Conservation (phyloP, 2,888 invertebrate genomes). For the Siphlonurus alternatus region DNA sequence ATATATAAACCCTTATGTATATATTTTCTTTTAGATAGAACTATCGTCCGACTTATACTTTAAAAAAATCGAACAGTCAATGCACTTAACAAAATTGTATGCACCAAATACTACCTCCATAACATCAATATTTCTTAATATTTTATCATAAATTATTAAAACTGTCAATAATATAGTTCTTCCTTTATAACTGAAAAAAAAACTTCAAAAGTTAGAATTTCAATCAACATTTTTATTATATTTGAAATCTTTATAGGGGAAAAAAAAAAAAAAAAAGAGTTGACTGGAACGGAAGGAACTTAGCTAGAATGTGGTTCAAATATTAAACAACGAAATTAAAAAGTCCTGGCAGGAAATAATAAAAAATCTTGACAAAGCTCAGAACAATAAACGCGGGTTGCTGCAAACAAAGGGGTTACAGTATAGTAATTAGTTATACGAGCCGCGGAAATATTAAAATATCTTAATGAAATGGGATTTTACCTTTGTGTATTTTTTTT, state of each 20-base stretch:
- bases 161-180: too few species aligned
- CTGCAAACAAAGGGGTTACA: not conserved
- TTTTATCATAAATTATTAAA: not conserved
- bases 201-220: too few species aligned
- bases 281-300: too few species aligned
- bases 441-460: constrained; percentile 1
- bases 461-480: constrained; percentile 3
- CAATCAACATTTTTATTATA: too few species aligned
- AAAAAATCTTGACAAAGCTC: constrained; percentile 1
- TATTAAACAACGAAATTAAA: not conserved
- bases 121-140: not conserved
- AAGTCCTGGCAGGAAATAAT: not conserved
- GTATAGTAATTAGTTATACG: constrained; percentile 2
- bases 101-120: not conserved
- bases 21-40: too few species aligned
- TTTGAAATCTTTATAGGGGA: too few species aligned
- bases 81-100: constrained; percentile 1
- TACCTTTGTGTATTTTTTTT: not conserved
- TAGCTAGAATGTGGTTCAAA: too few species aligned
- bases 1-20: too few species aligned
- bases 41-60: too few species aligned
- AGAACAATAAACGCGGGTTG: not conserved
- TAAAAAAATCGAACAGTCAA: not conserved
- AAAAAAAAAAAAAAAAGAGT: too few species aligned
- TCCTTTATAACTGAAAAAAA: too few species aligned